These are phyloP conservation scores for Pelobates fuscus DNA, from an alignment of 2,113 vertebrate genomes.

Conservation along the genomic window DNA sequence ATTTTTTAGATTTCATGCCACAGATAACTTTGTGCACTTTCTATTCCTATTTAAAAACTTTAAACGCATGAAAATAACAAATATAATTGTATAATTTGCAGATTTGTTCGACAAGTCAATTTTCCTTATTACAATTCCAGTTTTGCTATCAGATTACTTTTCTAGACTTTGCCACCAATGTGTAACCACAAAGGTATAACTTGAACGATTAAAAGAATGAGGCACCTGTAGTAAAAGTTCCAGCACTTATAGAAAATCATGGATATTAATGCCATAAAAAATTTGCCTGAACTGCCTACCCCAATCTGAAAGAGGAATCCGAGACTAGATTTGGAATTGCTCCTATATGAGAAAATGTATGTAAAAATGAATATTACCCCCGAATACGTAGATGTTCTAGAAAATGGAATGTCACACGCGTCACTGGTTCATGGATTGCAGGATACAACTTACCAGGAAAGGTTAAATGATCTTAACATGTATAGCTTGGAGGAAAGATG, in stretches of 20 bases:
- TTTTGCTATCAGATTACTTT: neutral
- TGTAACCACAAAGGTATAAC: no score
- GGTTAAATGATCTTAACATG: no score
- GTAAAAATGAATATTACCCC: no score
- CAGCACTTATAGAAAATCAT: neutral
- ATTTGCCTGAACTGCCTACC: neutral
- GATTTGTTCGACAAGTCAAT: conserved; percentile 9
- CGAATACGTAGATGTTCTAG: no score
- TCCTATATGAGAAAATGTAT: no score
- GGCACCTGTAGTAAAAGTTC: neutral
- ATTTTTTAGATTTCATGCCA: no score
- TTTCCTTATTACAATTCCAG: neutral
- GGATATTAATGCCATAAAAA: neutral
- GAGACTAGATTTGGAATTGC: no score
- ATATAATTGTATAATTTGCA: neutral
- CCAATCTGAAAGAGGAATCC: neutral
- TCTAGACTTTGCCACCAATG: neutral
- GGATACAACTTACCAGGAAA: no score
- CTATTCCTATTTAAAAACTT: neutral
- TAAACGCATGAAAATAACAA: neutral
- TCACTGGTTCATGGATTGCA: no score
- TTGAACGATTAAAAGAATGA: conserved; percentile 6
- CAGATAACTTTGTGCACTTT: neutral
- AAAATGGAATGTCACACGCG: no score
- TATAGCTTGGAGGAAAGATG: no score